phyloP scores from a whole-genome alignment of 1,140 invertebrate species.

The Drosophila mojavensis region DNA sequence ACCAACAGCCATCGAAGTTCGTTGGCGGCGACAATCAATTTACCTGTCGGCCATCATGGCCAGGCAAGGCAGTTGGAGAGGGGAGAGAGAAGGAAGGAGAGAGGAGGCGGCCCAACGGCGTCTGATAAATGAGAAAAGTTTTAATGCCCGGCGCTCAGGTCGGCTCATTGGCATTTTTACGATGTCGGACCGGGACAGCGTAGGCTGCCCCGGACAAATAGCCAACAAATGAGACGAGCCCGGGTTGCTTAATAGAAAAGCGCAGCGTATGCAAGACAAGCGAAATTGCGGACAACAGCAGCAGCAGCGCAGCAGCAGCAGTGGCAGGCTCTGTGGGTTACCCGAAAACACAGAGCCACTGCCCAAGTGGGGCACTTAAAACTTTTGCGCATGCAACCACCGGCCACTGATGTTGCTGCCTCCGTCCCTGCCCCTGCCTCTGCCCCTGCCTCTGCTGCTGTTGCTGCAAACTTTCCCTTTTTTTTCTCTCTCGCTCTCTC shows the following conservation, averaged over 20 bases:
- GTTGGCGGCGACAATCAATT: conserved; percentile 79
- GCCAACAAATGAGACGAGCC: conserved; percentile 78
- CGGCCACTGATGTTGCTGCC: conserved; percentile 48
- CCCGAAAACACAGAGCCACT: neutral
- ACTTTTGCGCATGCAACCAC: conserved; percentile 79
- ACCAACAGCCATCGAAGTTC: conserved; percentile 77
- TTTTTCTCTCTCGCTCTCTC: neutral
- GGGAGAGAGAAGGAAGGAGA: too few relatives aligned
- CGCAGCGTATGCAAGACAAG: conserved; percentile 66
- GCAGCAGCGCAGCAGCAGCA: neutral
- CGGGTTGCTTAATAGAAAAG: conserved; percentile 75
- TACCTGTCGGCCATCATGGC: conserved; percentile 53
- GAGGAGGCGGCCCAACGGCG: conserved; percentile 30
- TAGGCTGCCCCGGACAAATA: conserved; percentile 63
- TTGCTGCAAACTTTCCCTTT: conserved; percentile 49
- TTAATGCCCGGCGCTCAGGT: conserved; percentile 75
- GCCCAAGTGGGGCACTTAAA: conserved; percentile 70
- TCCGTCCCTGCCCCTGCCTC: conserved; percentile 1
- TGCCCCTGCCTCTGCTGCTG: conserved; percentile 64
- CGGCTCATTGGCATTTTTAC: conserved; percentile 81
- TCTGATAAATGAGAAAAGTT: conserved; percentile 82
- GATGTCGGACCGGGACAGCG: conserved; percentile 50
- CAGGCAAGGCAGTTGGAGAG: neutral
- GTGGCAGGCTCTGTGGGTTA: neutral
- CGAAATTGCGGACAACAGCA: neutral